Evolutionary conservation across 2,797 vertebrate genomes (phyloP).

Genomic region (Poeciliopsis infans): DNA sequence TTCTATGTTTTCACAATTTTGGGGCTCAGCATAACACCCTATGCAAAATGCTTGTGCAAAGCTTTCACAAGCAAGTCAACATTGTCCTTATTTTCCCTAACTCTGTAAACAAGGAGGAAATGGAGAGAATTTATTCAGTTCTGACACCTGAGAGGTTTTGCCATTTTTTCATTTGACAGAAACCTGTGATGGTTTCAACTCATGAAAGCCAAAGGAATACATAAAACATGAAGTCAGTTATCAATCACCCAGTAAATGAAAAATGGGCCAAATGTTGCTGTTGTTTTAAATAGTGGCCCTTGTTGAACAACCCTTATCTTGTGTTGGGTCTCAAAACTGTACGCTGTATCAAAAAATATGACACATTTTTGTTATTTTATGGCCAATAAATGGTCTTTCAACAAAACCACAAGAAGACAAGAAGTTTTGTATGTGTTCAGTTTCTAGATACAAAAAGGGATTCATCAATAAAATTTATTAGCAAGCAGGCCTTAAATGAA

Average conservation of each 20-base stretch:
- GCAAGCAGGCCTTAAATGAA: background rate
- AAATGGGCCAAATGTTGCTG: background rate
- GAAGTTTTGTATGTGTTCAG: background rate
- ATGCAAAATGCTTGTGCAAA: constrained; percentile 24
- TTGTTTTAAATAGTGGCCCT: background rate
- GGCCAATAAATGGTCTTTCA: background rate
- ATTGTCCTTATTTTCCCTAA: constrained; percentile 9
- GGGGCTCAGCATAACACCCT: background rate
- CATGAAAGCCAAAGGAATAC: background rate
- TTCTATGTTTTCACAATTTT: constrained; percentile 22
- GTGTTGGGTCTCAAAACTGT: background rate
- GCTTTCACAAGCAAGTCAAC: constrained; percentile 19
- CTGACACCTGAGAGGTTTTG: background rate
- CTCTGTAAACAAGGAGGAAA: constrained; percentile 22
- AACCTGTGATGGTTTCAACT: background rate
- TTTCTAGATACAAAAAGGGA: background rate
- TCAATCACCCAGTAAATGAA: background rate
- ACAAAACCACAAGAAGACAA: background rate
- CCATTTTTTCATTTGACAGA: background rate
- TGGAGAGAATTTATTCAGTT: background rate
- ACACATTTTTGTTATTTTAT: background rate
- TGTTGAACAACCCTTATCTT: background rate
- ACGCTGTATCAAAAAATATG: background rate
- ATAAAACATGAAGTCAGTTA: background rate
- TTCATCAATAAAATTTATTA: background rate